A percentile compares a stretch with the other conserved stretches of the same genome.
Evolutionary conservation across 2,113 vertebrate genomes (phyloP).

Genomic region (Edolisoma coerulescens): DNA sequence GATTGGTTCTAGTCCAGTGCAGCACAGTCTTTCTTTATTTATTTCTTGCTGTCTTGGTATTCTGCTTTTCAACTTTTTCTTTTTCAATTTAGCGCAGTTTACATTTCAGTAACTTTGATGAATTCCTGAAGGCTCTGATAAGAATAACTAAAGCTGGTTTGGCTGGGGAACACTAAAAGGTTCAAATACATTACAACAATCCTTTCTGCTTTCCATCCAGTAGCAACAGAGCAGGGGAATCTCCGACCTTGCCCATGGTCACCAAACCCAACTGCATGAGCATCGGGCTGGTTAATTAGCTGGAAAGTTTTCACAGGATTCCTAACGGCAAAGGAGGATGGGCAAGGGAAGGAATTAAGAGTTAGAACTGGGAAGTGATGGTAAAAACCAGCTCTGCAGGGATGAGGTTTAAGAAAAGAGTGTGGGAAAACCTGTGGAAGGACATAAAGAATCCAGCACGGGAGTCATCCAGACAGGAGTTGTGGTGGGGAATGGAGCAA

Average conservation of each 20-base stretch:
- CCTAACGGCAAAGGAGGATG: neutral
- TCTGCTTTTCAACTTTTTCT: no score
- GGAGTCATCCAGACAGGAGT: neutral
- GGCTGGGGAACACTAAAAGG: no score
- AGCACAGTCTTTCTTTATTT: no score
- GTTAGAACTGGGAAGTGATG: neutral
- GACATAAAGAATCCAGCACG: neutral
- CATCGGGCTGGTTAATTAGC: neutral
- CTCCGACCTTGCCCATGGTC: neutral
- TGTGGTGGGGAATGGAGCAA: neutral
- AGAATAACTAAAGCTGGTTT: no score
- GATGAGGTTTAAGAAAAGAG: neutral
- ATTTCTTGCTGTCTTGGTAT: no score
- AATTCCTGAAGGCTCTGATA: no score
- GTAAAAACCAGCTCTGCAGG: neutral
- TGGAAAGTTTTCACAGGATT: neutral
- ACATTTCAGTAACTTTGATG: no score
- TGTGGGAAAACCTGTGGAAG: neutral
- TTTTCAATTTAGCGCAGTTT: no score
- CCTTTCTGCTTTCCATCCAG: neutral
- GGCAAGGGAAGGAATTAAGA: neutral
- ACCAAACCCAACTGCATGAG: neutral
- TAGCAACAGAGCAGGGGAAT: neutral
- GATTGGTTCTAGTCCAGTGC: no score
- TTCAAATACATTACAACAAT: no score